Evolutionary conservation across 1,140 invertebrate genomes (phyloP).

Genomic region (Drosophila insularis): DNA sequence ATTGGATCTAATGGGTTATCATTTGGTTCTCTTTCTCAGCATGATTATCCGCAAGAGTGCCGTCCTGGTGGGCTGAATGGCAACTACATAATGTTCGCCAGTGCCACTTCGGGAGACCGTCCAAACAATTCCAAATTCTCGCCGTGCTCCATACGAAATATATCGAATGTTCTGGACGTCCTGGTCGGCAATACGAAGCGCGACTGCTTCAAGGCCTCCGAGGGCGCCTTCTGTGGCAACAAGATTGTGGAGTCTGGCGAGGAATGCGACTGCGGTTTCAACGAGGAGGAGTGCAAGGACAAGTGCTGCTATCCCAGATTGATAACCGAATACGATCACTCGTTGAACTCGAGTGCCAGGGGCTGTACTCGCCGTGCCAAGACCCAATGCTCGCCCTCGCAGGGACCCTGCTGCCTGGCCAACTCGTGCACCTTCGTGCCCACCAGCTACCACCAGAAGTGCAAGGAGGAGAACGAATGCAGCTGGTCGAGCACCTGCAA

Average conservation of each 20-base stretch:
- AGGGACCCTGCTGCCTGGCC: slow-evolving; percentile 96
- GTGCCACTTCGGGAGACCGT: slow-evolving; percentile 95
- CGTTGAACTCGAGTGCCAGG: slow-evolving; percentile 88
- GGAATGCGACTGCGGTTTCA: slow-evolving; percentile 99
- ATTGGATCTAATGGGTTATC: not conserved
- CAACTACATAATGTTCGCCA: slow-evolving; percentile 99
- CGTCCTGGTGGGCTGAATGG: slow-evolving; percentile 93
- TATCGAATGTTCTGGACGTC: slow-evolving; percentile 96
- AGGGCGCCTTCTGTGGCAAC: slow-evolving; percentile 99
- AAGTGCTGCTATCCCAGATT: slow-evolving; percentile 96
- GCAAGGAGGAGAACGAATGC: slow-evolving; percentile 94
- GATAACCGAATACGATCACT: slow-evolving; percentile 87
- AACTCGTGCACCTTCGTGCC: slow-evolving; percentile 91
- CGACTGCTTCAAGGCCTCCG: slow-evolving; percentile 96
- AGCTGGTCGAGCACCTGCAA: slow-evolving; percentile 92
- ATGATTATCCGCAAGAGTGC: slow-evolving; percentile 97
- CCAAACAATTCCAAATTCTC: slow-evolving; percentile 98
- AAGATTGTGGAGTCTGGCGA: slow-evolving; percentile 99
- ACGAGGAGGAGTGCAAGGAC: slow-evolving; percentile 95
- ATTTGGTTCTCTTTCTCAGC: slow-evolving; percentile 84
- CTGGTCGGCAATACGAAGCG: slow-evolving; percentile 94
- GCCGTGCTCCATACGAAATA: slow-evolving; percentile 96
- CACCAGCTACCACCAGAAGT: slow-evolving; percentile 86
- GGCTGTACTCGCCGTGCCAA: slow-evolving; percentile 90
- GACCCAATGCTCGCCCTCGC: slow-evolving; percentile 96